Base-by-base conservation (phyloP, 2,888 invertebrate genomes). In the Cyclophora punctaria region DNA sequence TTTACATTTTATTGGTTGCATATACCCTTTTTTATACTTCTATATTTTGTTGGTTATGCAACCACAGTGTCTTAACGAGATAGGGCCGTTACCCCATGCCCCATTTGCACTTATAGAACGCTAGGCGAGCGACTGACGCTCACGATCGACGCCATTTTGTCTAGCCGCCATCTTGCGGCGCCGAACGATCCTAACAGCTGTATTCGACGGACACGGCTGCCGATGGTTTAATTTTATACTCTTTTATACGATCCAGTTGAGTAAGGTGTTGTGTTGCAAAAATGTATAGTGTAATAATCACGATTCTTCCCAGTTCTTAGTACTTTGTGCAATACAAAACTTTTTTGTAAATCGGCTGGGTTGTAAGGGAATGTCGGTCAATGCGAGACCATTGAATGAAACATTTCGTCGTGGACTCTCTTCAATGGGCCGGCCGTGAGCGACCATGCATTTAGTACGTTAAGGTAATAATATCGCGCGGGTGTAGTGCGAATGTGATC, bases 161-260 rank as follows among this genome's bases (percentile, higher is more conserved):
- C 50, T 50, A 61, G 73, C 71, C 72, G 78, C 79, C 80, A 77
- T 77, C 65, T 74, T 69, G 82, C 79, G 76, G 76, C 74, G 61
- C 72, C 81, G 81, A 83, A 81, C 83, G 80, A 79, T 63, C 83
- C 85, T 78, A 78, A 72, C 83, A 67, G 78, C 79, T 60, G 75
- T 73, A 83, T 85, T 80, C 65, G 63, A 58, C 52, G 49, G 81
- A 83, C 84, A 75, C 79, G 63, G 76, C 76, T 75, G 82, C 62
- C 63, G 68, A 71, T 81, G 82, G 83, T 73, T 66, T 69, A 59
- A 63, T 65, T 58, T 20, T 20, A 20, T 20, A 20, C 20, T 20
- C 20, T 20, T 20, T 20, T 20, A 20, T 20, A 20, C 20, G 20
- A 20, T 20, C 20, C 20, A 20, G 20, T 20, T 20, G 20, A 20